Base-by-base conservation (phyloP, 2,113 vertebrate genomes). In the Ibidorhyncha struthersii region DNA sequence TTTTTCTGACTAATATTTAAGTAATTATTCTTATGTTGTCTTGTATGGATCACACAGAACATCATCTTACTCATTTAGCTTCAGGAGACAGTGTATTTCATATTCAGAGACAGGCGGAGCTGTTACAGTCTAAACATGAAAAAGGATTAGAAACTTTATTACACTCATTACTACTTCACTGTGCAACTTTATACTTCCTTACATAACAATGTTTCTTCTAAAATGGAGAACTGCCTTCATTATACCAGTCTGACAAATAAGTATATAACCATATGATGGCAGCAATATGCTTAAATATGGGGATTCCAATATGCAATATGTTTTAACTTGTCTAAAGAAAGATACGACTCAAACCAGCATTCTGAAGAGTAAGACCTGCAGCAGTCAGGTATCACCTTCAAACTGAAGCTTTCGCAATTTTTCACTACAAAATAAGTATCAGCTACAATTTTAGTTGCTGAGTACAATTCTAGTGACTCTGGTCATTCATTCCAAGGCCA, bases 241-340 rank as follows among this genome's bases (percentile, higher is more conserved):
- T 32, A 30, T 7, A 67, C 30, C 23, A 22, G 74, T 86, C 80
- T 86, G 88, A 78, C 80, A 93, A 90, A 67, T 70, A 95, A 95
- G 41, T 55, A n/a, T 66, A 71, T 90, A 95, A 81, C 95, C 80
- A 93, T 97, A 86, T 93, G 92, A 97, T 97, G 90, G 92, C 96
- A 97, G 93, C 72, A 95, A 94, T 94, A 97, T 97, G 92, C 91
- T 86, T 95, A 93, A 85, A 84, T 82, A 91, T 32, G 34, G 45
- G n/a, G 43, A 85, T 87, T 76, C 66, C 78, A 76, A 53, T 19
- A 29, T 9, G 26, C 16, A 34, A 8, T 59, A 30, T 22, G 40
- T 71, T 90, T 77, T 61, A 81, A 50, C 25, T 72, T 86, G 40
- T 45, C 36, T n/a, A 32, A 43, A 71, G 87, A 72, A 90, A 59